A percentile compares a stretch with the other conserved stretches of the same genome.
phyloP scores from a whole-genome alignment of 2,797 vertebrate species.

The Falco cherrug region DNA sequence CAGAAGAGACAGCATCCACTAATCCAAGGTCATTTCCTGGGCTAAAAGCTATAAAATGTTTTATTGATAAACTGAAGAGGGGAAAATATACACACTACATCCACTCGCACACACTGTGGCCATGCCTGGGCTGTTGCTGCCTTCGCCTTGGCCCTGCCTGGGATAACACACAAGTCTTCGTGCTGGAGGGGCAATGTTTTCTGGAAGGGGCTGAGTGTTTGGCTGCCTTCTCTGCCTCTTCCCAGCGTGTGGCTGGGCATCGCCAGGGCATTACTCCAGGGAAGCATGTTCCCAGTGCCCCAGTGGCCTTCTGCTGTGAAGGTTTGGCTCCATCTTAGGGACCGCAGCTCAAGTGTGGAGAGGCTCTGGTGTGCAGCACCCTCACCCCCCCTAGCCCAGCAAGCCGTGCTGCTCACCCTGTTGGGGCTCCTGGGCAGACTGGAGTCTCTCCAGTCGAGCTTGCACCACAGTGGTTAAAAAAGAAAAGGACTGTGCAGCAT shows the following conservation, averaged over 20 bases:
- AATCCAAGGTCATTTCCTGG: constrained; percentile 87
- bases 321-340: constrained; percentile 24
- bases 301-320: constrained; percentile 1
- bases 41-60: constrained; percentile 93
- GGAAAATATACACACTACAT: constrained; percentile 28
- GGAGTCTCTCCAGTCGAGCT: neutral
- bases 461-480: constrained; percentile 46
- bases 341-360: neutral
- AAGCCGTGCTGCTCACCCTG: neutral
- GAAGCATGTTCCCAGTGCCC: neutral
- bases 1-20: constrained; percentile 79
- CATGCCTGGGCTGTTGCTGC: neutral
- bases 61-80: constrained; percentile 85
- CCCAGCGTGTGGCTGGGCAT: neutral
- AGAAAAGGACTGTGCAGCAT: neutral
- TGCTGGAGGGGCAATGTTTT: neutral
- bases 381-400: neutral
- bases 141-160: neutral
- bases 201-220: neutral
- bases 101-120: constrained; percentile 8
- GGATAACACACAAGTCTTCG: neutral
- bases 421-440: neutral
- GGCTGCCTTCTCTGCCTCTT: constrained; percentile 24
- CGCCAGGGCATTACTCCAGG: neutral
- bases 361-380: neutral